Evolutionary conservation across 2,888 invertebrate species (phyloP), one percentile per base, ranked within the genome.

Genomic region (Sinelater perroti): DNA sequence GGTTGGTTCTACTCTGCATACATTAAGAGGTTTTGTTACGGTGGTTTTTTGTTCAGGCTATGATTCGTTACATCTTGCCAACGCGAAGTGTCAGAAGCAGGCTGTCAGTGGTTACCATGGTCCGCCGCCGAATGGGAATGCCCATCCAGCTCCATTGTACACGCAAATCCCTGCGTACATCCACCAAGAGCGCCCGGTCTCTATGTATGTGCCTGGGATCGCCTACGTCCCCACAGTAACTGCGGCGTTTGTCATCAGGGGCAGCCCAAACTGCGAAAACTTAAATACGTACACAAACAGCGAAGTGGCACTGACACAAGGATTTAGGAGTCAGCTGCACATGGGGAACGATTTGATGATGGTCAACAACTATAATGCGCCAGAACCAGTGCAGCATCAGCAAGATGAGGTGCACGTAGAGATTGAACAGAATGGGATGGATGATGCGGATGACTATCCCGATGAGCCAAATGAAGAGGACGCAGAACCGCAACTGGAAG

Each of bases 231-330:
- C 5, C 40, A 10, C 40, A 40, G 16, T 35, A 47, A 10, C 13
- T 31, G 21, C 30, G 10, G 21, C 42, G 1, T 42, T 51, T n/a
- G 30, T 51, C 7, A 17, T 51, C 11, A 51, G 42, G 7, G 31
- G 31, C 18, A 42, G 33, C 42, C 28, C 20, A 42, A 51, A 40
- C 21, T 51, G 33, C 17, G 40, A 51, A 16, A 46, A 17, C 11
- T 35, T 35, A 3, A 35, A 26, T 8, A 16, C 13, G n/a, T 51
- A 31, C 7, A 42, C 21, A 2, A 51, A 51, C 17, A 20, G 21
- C 3, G 42, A 51, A 31, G 1, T 40, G 30, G 51, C 40, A 31
- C 40, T 40, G 6, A 42, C 51, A 3, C 40, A 31, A 28, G 51
- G 31, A n/a, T 51, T 42, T 21, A 31, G 30, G 2, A 42, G 16